Percentiles rank a stretch among this genome's conserved stretches.
These are phyloP conservation scores for Psophia crepitans DNA, from an alignment of 2,113 vertebrate species.

Conservation along the genomic window DNA sequence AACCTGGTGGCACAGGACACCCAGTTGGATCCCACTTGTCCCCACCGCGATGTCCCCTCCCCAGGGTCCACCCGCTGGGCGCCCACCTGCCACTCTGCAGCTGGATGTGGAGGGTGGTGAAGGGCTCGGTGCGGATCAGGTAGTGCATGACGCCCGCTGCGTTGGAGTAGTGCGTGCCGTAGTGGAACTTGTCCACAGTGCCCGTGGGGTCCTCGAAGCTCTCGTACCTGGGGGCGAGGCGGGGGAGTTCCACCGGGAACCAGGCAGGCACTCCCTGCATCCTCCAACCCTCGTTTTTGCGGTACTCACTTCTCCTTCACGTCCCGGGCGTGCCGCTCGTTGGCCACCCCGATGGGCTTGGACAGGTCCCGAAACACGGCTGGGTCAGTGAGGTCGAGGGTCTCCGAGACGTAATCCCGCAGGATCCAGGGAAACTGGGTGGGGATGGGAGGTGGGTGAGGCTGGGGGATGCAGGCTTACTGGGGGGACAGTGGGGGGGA, in stretches of 20 bases:
- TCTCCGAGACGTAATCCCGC: conserved; percentile 87
- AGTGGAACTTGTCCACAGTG: conserved; percentile 95
- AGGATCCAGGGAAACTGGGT: conserved; percentile 94
- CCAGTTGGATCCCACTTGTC: rapidly evolving
- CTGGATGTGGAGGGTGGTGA: conserved; percentile 95
- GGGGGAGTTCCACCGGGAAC: not conserved
- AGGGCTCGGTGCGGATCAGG: conserved; percentile 96
- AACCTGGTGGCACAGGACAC: conserved; percentile 77
- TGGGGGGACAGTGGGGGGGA: no score
- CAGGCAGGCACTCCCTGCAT: rapidly evolving
- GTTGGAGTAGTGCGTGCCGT: conserved; percentile 98
- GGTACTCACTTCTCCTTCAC: conserved; percentile 91
- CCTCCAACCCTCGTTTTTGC: rapidly evolving
- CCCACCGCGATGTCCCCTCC: rapidly evolving
- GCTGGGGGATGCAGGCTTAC: rapidly evolving
- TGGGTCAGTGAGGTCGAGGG: conserved; percentile 86
- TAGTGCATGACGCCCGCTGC: conserved; percentile 99
- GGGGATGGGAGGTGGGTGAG: not conserved
- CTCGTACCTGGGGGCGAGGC: conserved; percentile 79
- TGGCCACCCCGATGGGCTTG: conserved; percentile 95
- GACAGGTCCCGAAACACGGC: conserved; percentile 91
- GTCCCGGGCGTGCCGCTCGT: conserved; percentile 88
- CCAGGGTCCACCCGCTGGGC: rapidly evolving
- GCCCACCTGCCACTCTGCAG: conserved; percentile 92
- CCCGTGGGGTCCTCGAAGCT: conserved; percentile 96